Base-by-base conservation (phyloP, 2,888 invertebrate species). In the Lepidocyrtoides sp. region DNA sequence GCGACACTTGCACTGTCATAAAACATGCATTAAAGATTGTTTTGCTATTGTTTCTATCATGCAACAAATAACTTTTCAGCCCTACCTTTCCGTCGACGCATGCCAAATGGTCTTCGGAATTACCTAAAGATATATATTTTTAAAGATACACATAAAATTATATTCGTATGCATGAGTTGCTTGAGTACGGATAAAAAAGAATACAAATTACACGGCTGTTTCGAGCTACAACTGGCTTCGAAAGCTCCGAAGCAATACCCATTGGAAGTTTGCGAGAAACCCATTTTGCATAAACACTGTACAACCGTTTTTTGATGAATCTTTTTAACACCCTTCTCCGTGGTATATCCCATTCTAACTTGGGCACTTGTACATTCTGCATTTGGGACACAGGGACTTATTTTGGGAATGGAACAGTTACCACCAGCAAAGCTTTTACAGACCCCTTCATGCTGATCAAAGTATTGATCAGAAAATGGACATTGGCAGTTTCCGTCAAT, bases 61-160 rank as follows among this genome's bases (percentile, higher is more conserved):
- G 32, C 41, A 29, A 63, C 17, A 63, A 26, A 20, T 3, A 3
- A 60, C 10, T 23, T 60, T 26, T 1, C 8, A n/a, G 48, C 57
- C 14, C 57, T 87, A 91, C 91, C 83, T 92, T 92, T 77, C 91
- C 92, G 66, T 92, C 92, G 7, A 91, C 87, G 36, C 92, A 92
- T 4, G 81, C 57, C 23, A 92, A 69, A 57, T 63, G 79, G 20
- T 91, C 89, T 57, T 92, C 91, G 7, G 81, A 77, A 51, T 91
- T 92, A 23, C 72, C 72, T 72, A 10, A 72, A 72, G 26, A 14
- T 12, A 44, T 3, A 20, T 41, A 41, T 4, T n/a, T n/a, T n/a
- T n/a, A n/a, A n/a, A 72, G n/a, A 72, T 3, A 44, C 23, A 8
- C 3, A 10, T 8, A 69, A 41, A 14, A 32, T 36, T 66, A 14